Evolutionary conservation across 2,113 vertebrate genomes (phyloP).

Genomic region (Camelus dromedarius): DNA sequence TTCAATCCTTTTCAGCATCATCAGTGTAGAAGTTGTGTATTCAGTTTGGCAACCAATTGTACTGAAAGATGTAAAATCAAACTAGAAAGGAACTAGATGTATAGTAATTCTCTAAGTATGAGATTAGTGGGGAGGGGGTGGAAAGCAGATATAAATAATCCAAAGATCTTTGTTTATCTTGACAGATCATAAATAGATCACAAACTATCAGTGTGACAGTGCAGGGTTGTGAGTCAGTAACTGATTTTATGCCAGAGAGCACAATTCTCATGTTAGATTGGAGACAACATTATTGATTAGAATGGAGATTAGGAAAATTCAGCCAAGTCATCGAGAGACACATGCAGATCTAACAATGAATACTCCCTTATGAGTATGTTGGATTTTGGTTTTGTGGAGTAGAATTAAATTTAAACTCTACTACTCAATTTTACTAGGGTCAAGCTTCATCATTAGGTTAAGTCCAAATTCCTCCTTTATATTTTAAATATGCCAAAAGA

Average conservation of each 20-base stretch:
- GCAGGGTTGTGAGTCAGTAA: conserved; percentile 64
- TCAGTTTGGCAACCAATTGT: background rate
- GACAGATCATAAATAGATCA: conserved; percentile 53
- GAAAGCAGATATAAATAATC: conserved; percentile 60
- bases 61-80: conserved; percentile 44
- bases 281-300: conserved; percentile 47
- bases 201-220: conserved; percentile 60
- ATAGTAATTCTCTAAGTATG: conserved; percentile 48
- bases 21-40: background rate
- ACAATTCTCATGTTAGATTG: conserved; percentile 36
- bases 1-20: background rate
- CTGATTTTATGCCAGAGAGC: conserved; percentile 71
- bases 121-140: background rate
- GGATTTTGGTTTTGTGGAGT: background rate
- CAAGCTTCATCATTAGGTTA: conserved; percentile 17
- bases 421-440: background rate
- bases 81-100: conserved; percentile 44
- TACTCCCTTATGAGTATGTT: background rate
- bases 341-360: background rate
- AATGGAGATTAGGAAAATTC: conserved; percentile 18
- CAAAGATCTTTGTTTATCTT: conserved; percentile 55
- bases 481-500: conserved; percentile 12
- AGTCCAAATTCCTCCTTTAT: background rate
- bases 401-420: background rate
- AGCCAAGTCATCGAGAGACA: background rate